Evolutionary conservation across 2,113 vertebrate genomes (phyloP).

Genomic region (Rhabdomys dilectus): DNA sequence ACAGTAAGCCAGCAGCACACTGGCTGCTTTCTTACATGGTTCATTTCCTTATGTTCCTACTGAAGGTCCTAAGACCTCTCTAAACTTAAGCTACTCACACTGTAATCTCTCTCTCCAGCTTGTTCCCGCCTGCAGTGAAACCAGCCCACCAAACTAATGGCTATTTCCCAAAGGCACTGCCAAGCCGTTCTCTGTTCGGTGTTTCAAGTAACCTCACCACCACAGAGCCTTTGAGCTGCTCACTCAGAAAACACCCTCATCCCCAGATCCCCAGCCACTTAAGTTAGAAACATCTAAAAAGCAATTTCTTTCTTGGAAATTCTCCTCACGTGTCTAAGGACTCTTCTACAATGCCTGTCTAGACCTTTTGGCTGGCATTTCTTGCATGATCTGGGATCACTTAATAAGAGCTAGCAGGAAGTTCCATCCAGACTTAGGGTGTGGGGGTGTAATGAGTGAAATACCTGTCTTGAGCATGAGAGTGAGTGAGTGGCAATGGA

Average conservation of each 20-base stretch:
- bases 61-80: not conserved
- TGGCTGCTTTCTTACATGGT: not conserved
- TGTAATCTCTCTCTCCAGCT: not conserved
- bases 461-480: not conserved
- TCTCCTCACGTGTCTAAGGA: not conserved
- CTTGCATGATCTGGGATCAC: not conserved
- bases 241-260: not conserved
- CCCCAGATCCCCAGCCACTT: not conserved
- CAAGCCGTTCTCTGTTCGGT: not conserved
- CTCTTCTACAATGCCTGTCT: not conserved
- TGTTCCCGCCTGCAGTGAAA: not conserved
- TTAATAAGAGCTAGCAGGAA: not conserved
- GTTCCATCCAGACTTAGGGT: not conserved
- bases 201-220: not conserved
- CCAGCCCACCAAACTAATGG: not conserved
- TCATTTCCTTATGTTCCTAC: not conserved
- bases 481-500: not conserved
- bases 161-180: not conserved
- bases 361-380: not conserved
- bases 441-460: not conserved
- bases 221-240: not conserved
- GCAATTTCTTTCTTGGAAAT: not conserved
- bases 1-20: not conserved
- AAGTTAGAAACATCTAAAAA: not conserved
- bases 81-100: not conserved